Evolutionary conservation across 2,113 vertebrate species (phyloP).

Genomic region (Saiga tatarica): DNA sequence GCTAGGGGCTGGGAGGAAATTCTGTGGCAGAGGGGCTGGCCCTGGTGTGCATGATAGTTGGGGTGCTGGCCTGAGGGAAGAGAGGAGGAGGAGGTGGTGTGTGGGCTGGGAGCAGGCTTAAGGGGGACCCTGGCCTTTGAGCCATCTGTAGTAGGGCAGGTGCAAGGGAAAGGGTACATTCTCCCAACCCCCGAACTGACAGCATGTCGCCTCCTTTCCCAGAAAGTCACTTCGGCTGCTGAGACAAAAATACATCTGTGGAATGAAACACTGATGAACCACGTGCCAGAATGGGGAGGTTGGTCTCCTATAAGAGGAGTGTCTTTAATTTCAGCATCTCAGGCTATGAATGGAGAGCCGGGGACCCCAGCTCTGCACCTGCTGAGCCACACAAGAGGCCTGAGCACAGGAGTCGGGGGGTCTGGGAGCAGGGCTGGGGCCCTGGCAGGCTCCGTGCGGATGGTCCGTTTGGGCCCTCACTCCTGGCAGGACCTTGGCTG

Average conservation of each 20-base stretch:
- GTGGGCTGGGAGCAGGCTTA: background rate
- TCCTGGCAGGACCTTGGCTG: background rate
- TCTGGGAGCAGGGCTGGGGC: background rate
- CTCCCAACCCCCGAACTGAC: background rate
- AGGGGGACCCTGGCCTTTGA: background rate
- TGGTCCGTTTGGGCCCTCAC: fast-evolving
- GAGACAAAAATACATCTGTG: conserved; percentile 39
- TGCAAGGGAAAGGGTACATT: background rate
- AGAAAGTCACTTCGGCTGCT: conserved; percentile 10
- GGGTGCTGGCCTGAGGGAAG: background rate
- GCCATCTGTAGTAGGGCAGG: background rate
- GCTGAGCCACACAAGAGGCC: background rate
- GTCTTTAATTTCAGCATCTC: background rate
- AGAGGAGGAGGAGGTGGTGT: background rate
- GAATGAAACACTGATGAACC: conserved; percentile 1
- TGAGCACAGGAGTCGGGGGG: background rate
- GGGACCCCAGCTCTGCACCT: background rate
- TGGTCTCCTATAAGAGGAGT: background rate
- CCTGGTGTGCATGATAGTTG: background rate
- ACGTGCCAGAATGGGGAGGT: background rate
- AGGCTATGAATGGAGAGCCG: background rate
- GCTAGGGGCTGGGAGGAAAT: background rate
- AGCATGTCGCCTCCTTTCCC: background rate
- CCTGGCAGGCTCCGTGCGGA: background rate
- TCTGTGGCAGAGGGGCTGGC: background rate